Evolutionary conservation across 2,113 vertebrate genomes (phyloP).

Genomic region (Ardeotis arabs): DNA sequence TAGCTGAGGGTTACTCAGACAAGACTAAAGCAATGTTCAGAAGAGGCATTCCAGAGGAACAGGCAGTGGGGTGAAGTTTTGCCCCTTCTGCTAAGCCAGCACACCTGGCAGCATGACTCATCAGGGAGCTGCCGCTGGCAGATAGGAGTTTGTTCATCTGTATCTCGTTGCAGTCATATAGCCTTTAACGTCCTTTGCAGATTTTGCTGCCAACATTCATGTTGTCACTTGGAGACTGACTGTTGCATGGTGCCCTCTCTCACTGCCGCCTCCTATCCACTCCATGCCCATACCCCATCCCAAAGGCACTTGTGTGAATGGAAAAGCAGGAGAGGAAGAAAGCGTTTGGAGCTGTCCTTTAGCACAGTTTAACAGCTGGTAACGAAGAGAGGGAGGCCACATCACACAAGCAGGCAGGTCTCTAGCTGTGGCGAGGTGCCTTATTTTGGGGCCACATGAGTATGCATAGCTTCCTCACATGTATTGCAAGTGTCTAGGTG

Average conservation of each 20-base stretch:
- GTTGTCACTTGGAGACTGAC: neutral
- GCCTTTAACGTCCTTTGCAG: neutral
- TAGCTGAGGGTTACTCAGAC: neutral
- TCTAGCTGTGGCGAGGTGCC: neutral
- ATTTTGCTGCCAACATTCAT: neutral
- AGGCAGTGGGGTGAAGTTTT: neutral
- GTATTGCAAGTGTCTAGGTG: neutral
- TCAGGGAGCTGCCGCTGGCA: neutral
- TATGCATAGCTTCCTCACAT: neutral
- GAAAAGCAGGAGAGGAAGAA: neutral
- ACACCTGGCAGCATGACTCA: neutral
- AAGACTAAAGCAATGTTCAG: neutral
- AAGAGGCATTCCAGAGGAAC: neutral
- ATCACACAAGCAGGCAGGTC: neutral
- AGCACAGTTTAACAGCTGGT: neutral
- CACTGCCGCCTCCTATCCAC: neutral
- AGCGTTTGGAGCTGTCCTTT: neutral
- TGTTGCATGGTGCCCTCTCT: neutral
- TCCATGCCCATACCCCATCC: neutral
- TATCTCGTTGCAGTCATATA: neutral
- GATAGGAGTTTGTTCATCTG: neutral
- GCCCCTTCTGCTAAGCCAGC: neutral
- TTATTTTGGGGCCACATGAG: neutral
- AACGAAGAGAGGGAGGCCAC: neutral
- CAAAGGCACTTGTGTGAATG: neutral